Conservation (phyloP, 2,797 vertebrate species). For the Lepilemur septentrionalis region DNA sequence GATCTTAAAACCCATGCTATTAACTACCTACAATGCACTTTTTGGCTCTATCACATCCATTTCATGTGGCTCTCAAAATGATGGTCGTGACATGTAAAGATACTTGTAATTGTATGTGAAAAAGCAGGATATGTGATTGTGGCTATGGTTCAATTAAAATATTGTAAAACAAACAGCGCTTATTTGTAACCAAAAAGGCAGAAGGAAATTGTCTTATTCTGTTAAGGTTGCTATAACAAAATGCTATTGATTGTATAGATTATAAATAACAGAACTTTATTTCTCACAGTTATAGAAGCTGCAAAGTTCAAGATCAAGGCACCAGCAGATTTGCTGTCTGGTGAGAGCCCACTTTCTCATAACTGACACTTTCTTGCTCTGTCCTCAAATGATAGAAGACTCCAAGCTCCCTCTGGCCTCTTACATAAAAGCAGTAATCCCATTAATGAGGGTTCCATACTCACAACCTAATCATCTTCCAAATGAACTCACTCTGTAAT, state of each 20-base stretch:
- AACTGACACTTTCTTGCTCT: not conserved
- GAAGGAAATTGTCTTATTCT: not conserved
- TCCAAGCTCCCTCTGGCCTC: not conserved
- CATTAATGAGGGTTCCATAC: not conserved
- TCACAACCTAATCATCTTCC: not conserved
- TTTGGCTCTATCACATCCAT: not conserved
- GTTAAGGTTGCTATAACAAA: not conserved
- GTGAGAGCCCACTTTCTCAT: not conserved
- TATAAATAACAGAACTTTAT: not conserved
- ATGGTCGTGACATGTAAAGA: not conserved
- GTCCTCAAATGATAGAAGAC: not conserved
- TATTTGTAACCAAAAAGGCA: not conserved
- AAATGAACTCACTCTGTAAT: not conserved
- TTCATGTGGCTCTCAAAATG: not conserved
- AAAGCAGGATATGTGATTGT: not conserved
- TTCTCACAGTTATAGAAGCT: not conserved
- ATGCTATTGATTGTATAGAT: not conserved
- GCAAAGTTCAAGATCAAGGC: not conserved
- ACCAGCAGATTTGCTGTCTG: not conserved
- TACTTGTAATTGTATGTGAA: not conserved
- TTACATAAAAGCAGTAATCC: not conserved
- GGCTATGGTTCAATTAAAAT: not conserved
- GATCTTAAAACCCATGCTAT: not conserved
- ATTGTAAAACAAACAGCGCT: not conserved
- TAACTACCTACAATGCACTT: not conserved